phyloP scores from a whole-genome alignment of 2,888 invertebrate genomes.

The Marronus borbonicus region DNA sequence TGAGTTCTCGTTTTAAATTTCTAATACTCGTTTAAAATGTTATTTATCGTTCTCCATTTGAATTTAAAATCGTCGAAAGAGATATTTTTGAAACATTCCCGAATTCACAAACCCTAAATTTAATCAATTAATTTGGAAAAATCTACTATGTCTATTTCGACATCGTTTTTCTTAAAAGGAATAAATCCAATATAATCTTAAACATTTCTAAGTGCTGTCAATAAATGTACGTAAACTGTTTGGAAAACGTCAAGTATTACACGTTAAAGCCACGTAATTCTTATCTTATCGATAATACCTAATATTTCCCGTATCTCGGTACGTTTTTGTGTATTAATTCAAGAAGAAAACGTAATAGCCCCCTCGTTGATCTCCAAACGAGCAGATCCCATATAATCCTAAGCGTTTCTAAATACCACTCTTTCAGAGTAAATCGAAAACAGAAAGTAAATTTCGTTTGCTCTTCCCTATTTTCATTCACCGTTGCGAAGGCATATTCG shows the following conservation, averaged over 20 bases:
- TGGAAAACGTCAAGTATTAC: neutral
- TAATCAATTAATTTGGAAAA: too few species aligned
- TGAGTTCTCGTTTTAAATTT: too few species aligned
- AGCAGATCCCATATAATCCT: neutral
- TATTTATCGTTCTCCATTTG: too few species aligned
- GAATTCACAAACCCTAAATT: too few species aligned
- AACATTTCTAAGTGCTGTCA: too few species aligned
- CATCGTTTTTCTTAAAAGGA: too few species aligned
- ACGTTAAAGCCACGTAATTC: neutral
- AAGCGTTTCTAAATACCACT: slow-evolving; percentile 28
- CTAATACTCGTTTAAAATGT: too few species aligned
- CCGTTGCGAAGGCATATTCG: slow-evolving; percentile 36
- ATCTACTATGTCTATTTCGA: too few species aligned
- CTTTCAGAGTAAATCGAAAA: slow-evolving; percentile 1
- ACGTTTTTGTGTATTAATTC: slow-evolving; percentile 6
- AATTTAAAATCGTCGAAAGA: too few species aligned
- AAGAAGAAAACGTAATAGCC: neutral
- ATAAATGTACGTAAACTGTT: neutral
- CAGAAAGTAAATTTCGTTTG: slow-evolving; percentile 8
- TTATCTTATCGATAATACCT: neutral
- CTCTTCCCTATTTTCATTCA: neutral
- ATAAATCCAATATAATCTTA: too few species aligned
- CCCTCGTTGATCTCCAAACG: slow-evolving; percentile 8
- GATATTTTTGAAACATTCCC: too few species aligned
- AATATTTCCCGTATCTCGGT: too few species aligned